Percentiles rank a stretch among this genome's conserved stretches.
Evolutionary conservation across 2,888 invertebrate genomes (phyloP).

Genomic region (Sesia bembeciformis): DNA sequence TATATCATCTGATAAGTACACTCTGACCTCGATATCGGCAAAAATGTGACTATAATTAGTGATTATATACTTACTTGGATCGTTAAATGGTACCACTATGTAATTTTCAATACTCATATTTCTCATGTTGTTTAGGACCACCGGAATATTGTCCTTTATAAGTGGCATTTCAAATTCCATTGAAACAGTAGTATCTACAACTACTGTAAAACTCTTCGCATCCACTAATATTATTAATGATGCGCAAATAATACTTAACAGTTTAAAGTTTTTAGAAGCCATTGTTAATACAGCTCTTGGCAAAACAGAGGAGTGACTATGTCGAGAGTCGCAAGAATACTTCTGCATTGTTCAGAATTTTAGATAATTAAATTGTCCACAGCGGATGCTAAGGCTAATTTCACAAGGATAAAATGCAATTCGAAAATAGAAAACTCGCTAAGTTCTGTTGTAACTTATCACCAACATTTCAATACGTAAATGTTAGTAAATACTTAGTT

Average conservation of each 20-base stretch:
- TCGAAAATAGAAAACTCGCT: no score
- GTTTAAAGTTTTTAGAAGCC: not conserved
- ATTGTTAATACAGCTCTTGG: not conserved
- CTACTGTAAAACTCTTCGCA: not conserved
- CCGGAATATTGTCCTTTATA: not conserved
- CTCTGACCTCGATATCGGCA: not conserved
- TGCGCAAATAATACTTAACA: not conserved
- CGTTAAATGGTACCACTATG: slow-evolving; percentile 15
- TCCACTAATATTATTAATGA: no score
- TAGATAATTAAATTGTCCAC: no score
- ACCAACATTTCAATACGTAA: no score
- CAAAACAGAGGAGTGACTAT: no score
- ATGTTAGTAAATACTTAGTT: no score
- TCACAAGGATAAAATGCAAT: no score
- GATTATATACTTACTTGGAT: slow-evolving; percentile 13
- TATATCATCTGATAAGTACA: not conserved
- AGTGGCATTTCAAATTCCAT: not conserved
- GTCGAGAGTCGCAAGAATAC: no score
- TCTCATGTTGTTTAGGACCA: not conserved
- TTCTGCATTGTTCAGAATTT: no score
- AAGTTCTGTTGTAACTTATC: no score
- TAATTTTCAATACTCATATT: slow-evolving; percentile 11
- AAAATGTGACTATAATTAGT: not conserved
- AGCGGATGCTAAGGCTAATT: no score
- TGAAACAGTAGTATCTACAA: not conserved